Conservation (phyloP, 2,797 vertebrate genomes). For the Channallabes apus region DNA sequence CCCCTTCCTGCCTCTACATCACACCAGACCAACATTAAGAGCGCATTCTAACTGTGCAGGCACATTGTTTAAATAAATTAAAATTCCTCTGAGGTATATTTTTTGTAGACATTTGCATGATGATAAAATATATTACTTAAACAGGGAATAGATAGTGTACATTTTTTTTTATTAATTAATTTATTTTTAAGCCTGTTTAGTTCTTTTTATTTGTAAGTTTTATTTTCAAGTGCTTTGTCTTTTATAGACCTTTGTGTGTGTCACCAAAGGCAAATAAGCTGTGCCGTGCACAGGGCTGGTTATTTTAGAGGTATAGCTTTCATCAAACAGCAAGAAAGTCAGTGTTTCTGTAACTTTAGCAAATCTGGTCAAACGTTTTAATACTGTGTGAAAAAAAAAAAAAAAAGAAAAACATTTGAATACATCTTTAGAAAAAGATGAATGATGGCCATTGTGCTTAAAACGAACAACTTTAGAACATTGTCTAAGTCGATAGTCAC, state of each 20-base stretch:
- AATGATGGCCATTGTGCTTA: not conserved
- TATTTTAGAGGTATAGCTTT: not conserved
- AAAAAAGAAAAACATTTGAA: not conserved
- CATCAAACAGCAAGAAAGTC: constrained; percentile 5
- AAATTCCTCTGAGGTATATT: too few species aligned
- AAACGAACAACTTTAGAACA: not conserved
- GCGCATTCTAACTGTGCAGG: not conserved
- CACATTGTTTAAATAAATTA: not conserved
- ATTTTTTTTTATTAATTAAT: too few species aligned
- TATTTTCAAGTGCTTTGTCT: not conserved
- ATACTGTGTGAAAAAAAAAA: too few species aligned
- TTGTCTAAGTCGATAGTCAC: not conserved
- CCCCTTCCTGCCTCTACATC: not conserved
- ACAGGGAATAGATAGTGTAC: not conserved
- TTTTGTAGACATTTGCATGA: not conserved
- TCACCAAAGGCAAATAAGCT: not conserved
- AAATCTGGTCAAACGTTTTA: not conserved
- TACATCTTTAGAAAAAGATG: not conserved
- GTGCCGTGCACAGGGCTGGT: not conserved
- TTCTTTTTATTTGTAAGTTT: not conserved
- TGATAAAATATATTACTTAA: not conserved
- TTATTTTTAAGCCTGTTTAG: too few species aligned
- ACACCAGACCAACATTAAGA: not conserved
- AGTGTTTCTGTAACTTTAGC: not conserved
- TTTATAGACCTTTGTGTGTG: not conserved